A percentile compares a stretch with the other conserved stretches of the same genome.
Conservation (phyloP, 53 echinoderm and acorn worm genomes). For the Antedon mediterranea region DNA sequence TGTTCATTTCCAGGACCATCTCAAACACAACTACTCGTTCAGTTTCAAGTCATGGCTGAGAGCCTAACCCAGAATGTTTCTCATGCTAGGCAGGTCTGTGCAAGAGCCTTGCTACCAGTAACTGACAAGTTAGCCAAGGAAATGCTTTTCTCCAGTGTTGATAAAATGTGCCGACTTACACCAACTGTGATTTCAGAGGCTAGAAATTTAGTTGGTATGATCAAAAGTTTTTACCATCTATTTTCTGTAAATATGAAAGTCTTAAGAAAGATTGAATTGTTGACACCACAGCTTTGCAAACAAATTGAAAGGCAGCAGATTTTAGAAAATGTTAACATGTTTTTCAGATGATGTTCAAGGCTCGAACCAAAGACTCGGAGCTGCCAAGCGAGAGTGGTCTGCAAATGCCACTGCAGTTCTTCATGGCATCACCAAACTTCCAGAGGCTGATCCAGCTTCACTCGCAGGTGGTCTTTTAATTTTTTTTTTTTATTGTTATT, state of each 20-base stretch:
- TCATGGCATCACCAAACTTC: slow-evolving; percentile 18
- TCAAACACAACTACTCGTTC: slow-evolving; percentile 43
- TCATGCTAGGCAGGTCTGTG: slow-evolving; percentile 29
- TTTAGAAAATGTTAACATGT: too few species aligned
- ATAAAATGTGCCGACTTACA: slow-evolving; percentile 58
- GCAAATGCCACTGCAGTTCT: slow-evolving; percentile 46
- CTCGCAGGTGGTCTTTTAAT: slow-evolving; percentile 32
- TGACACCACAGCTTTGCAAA: too few species aligned
- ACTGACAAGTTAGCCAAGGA: slow-evolving; percentile 38
- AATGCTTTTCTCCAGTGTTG: slow-evolving; percentile 34
- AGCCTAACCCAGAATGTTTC: slow-evolving; percentile 39
- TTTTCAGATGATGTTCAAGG: slow-evolving; percentile 24
- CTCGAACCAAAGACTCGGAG: slow-evolving; percentile 11
- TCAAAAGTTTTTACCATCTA: too few species aligned
- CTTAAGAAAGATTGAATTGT: too few species aligned
- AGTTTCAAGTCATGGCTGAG: slow-evolving; percentile 71
- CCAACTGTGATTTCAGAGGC: slow-evolving; percentile 47
- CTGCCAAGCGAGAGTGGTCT: slow-evolving; percentile 61
- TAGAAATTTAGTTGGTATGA: slow-evolving; percentile 65
- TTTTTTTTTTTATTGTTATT: too few species aligned
- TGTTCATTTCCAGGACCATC: slow-evolving; percentile 44
- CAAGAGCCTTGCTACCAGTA: slow-evolving; percentile 30
- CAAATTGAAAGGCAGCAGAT: too few species aligned
- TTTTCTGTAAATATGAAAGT: too few species aligned
- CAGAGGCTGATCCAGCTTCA: slow-evolving; percentile 29